phyloP scores from a whole-genome alignment of 2,888 invertebrate species.

The Rhamphomyia laevipes region DNA sequence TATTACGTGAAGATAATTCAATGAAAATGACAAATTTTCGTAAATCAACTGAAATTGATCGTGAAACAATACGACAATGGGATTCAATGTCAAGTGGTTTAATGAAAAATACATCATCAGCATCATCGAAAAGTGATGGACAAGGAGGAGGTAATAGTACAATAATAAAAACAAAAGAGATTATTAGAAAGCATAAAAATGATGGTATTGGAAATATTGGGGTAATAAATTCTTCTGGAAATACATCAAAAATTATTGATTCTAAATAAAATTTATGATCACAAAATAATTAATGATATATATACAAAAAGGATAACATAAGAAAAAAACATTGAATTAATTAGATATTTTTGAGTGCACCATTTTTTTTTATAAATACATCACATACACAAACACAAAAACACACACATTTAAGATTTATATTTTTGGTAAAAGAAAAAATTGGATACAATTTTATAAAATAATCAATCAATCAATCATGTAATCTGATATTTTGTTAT shows the following conservation, averaged over 20 bases:
- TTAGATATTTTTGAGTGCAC: too few relatives aligned
- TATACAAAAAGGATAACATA: too few relatives aligned
- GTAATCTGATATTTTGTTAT: too few relatives aligned
- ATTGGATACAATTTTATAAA: constrained; percentile 12
- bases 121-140: constrained; percentile 8
- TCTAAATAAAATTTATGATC: too few relatives aligned
- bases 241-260: too few relatives aligned
- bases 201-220: too few relatives aligned
- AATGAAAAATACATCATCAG: constrained; percentile 40
- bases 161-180: constrained; percentile 4
- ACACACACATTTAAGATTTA: constrained; percentile 2
- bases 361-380: constrained; percentile 4
- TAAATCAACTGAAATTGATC: constrained; percentile 56
- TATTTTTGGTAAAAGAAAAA: not conserved
- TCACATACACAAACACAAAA: constrained; percentile 7
- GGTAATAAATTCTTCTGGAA: too few relatives aligned
- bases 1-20: constrained; percentile 31
- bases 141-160: constrained; percentile 35
- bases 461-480: not conserved
- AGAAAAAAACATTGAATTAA: too few relatives aligned
- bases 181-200: not conserved
- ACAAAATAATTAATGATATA: too few relatives aligned
- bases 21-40: constrained; percentile 24
- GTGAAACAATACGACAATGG: constrained; percentile 79
- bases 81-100: constrained; percentile 77